Evolutionary conservation across 23 tunicate species (phyloP).

Genomic region (Botrylloides violaceus): DNA sequence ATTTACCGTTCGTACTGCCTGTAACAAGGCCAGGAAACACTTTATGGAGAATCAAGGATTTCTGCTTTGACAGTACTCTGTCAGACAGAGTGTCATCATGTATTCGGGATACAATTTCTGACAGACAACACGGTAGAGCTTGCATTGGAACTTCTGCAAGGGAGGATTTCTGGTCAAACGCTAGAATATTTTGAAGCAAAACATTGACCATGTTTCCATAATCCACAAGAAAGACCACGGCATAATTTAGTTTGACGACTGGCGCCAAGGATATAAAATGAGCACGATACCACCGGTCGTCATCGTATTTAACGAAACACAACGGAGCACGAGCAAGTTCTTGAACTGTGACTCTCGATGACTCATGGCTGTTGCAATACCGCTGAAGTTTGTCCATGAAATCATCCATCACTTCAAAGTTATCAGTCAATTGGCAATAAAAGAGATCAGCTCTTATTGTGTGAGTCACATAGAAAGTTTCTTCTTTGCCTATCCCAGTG

Average conservation of each 20-base stretch:
- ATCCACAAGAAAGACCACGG: constrained; percentile 62
- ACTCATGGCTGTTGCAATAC: constrained; percentile 21
- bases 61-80: constrained; percentile 1
- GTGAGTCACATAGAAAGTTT: constrained; percentile 47
- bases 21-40: constrained; percentile 43
- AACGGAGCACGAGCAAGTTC: constrained; percentile 27
- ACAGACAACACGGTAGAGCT: constrained; percentile 70
- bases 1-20: constrained; percentile 52
- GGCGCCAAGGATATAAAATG: constrained; percentile 34
- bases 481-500: constrained; percentile 54
- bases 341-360: constrained; percentile 5
- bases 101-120: constrained; percentile 30
- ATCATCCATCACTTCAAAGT: constrained; percentile 39
- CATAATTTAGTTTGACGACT: background rate
- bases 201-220: constrained; percentile 49
- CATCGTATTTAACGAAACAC: constrained; percentile 53
- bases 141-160: constrained; percentile 43
- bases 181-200: constrained; percentile 22
- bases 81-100: background rate
- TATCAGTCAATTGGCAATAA: constrained; percentile 49
- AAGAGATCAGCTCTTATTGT: constrained; percentile 46
- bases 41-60: constrained; percentile 9
- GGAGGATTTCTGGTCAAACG: constrained; percentile 5
- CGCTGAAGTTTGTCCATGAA: constrained; percentile 52
- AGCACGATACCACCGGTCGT: constrained; percentile 71